phyloP scores from a whole-genome alignment of 1,140 invertebrate genomes.

The Drosophila repleta region DNA sequence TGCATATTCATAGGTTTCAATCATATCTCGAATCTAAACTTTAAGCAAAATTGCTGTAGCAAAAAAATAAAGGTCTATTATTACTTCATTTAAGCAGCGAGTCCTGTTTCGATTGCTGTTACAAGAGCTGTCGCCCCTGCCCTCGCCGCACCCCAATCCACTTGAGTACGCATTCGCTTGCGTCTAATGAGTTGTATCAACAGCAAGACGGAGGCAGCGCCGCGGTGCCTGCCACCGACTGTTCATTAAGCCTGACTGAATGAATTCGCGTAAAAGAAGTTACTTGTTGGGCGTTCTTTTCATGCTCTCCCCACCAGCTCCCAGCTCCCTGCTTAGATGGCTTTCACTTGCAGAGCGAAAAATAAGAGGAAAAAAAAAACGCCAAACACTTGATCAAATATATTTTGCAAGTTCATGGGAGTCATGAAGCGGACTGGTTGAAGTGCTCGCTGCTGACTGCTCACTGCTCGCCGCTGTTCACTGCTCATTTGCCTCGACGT shows the following conservation, averaged over 20 bases:
- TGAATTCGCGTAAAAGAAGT: slow-evolving; percentile 80
- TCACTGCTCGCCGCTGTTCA: slow-evolving; percentile 39
- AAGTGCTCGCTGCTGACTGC: slow-evolving; percentile 45
- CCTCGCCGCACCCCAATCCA: slow-evolving; percentile 30
- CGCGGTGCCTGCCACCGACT: slow-evolving; percentile 44
- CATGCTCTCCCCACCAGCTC: neutral
- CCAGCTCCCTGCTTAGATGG: slow-evolving; percentile 35
- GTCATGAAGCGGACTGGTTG: slow-evolving; percentile 62
- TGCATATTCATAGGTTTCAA: neutral
- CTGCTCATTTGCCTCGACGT: slow-evolving; percentile 61
- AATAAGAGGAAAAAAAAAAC: slow-evolving; percentile 32
- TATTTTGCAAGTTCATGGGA: slow-evolving; percentile 80
- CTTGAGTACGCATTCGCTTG: slow-evolving; percentile 78
- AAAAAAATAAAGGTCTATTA: neutral
- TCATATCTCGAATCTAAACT: neutral
- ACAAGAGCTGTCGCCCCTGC: neutral
- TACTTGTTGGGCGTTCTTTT: slow-evolving; percentile 58
- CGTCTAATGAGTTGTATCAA: slow-evolving; percentile 82
- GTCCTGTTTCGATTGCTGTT: slow-evolving; percentile 5
- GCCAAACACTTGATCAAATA: slow-evolving; percentile 79
- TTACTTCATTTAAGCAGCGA: neutral
- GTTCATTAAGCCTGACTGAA: slow-evolving; percentile 80
- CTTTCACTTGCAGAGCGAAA: slow-evolving; percentile 66
- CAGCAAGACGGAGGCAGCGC: slow-evolving; percentile 56
- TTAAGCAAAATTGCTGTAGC: slow-evolving; percentile 7